Conservation (phyloP, 2,888 invertebrate species). For the Drosophila pseudotalamancana region DNA sequence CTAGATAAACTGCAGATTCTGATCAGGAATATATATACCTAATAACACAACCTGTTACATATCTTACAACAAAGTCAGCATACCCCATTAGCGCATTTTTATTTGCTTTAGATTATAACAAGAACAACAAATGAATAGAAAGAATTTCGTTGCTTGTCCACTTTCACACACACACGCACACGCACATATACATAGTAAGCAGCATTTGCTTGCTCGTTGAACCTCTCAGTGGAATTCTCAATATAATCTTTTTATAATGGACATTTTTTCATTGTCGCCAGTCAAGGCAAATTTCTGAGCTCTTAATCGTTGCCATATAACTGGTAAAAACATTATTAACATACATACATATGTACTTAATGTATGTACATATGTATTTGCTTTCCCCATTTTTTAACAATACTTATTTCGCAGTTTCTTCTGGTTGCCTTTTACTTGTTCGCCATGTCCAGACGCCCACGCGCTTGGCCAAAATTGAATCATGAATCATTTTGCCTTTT, state of each 20-base stretch:
- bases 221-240: conserved; percentile 29
- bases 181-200: conserved; percentile 3
- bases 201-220: conserved; percentile 46
- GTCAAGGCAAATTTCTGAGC: conserved; percentile 25
- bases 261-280: conserved; percentile 44
- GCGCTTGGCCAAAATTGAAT: conserved; percentile 26
- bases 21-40: too few relatives aligned
- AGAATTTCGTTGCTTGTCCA: conserved; percentile 54
- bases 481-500: conserved; percentile 48
- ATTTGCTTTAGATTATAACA: conserved; percentile 6
- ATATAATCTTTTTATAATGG: conserved; percentile 38
- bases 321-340: conserved; percentile 11
- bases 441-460: conserved; percentile 58
- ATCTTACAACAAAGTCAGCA: too few relatives aligned
- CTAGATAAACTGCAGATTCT: too few relatives aligned
- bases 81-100: too few relatives aligned
- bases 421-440: conserved; percentile 14
- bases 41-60: too few relatives aligned
- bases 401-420: conserved; percentile 62
- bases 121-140: conserved; percentile 40
- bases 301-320: conserved; percentile 20
- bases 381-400: background rate
- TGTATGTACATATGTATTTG: too few relatives aligned
- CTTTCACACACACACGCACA: conserved; percentile 42
- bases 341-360: too few relatives aligned